Percentiles rank a stretch among this genome's conserved stretches.
Evolutionary conservation across 2,888 invertebrate species (phyloP).

Genomic region (Amphipoea lucens): DNA sequence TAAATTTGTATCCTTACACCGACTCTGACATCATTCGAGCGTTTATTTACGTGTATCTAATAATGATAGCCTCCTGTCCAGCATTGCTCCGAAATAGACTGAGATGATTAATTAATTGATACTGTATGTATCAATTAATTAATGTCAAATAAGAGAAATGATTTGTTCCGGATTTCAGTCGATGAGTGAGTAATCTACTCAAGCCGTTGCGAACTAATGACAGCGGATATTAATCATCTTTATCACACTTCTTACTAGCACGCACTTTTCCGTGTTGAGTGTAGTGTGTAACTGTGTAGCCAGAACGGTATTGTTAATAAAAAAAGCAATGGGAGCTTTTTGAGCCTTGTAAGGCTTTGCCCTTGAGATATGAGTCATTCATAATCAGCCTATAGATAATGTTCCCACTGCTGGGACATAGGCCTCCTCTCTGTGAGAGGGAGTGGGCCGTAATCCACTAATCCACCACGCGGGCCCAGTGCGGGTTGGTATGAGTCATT

Average conservation of each 20-base stretch:
- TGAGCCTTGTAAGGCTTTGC: background rate
- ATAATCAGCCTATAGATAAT: too few species aligned
- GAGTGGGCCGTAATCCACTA: too few species aligned
- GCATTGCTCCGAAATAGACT: background rate
- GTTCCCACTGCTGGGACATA: too few species aligned
- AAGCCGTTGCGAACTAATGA: slow-evolving; percentile 27
- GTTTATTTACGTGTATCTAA: background rate
- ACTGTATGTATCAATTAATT: too few species aligned
- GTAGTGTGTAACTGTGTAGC: background rate
- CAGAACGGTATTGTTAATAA: background rate
- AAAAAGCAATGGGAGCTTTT: background rate
- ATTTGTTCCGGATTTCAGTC: slow-evolving; percentile 40
- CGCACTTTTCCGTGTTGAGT: background rate
- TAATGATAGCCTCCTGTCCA: background rate
- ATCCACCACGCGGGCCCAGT: too few species aligned
- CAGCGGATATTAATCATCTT: slow-evolving; percentile 48
- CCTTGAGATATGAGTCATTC: background rate
- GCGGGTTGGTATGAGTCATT: too few species aligned
- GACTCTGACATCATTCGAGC: background rate
- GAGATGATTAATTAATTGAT: slow-evolving; percentile 32
- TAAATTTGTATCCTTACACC: background rate
- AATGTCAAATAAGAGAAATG: slow-evolving; percentile 44
- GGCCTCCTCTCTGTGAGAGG: too few species aligned
- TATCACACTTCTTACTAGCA: slow-evolving; percentile 31
- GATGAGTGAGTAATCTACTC: slow-evolving; percentile 41